Percentiles rank a stretch among this genome's conserved stretches.
These are phyloP conservation scores for Chaetura pelagica DNA, from an alignment of 2,113 vertebrate genomes.

Conservation along the genomic window DNA sequence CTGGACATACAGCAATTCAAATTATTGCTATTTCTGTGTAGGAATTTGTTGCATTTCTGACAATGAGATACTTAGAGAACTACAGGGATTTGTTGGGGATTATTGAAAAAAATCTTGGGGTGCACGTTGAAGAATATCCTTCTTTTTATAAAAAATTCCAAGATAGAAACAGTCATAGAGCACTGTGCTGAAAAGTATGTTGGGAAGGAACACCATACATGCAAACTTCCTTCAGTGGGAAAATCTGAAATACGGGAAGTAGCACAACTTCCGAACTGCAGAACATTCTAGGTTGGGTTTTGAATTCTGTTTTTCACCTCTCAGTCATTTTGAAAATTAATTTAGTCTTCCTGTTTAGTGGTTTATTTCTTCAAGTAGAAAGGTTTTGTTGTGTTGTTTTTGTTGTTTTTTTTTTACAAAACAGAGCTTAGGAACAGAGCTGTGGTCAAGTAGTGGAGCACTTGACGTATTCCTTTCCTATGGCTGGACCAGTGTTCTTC, in stretches of 20 bases:
- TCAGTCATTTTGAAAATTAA: not conserved
- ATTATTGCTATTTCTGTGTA: constrained; percentile 23
- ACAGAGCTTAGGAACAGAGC: not conserved
- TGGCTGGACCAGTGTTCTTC: not conserved
- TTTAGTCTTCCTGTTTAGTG: not conserved
- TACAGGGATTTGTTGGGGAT: constrained; percentile 31
- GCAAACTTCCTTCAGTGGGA: not conserved
- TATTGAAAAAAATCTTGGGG: constrained; percentile 22
- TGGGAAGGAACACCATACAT: not conserved
- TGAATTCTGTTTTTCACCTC: fast-evolving
- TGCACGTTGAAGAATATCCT: not conserved
- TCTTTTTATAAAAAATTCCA: not conserved
- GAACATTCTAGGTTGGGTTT: not conserved
- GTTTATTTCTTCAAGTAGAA: not conserved
- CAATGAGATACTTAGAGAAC: constrained; percentile 19
- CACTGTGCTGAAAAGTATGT: not conserved
- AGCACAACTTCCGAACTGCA: not conserved
- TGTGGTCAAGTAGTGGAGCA: not conserved
- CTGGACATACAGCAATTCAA: constrained; percentile 50
- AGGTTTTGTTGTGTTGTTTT: not conserved
- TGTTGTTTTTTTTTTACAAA: not conserved
- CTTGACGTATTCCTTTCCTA: not conserved
- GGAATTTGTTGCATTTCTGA: constrained; percentile 51
- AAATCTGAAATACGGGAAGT: not conserved
- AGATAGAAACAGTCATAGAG: not conserved